Base-by-base conservation (phyloP, 1,140 invertebrate species). In the Ericerus pela region DNA sequence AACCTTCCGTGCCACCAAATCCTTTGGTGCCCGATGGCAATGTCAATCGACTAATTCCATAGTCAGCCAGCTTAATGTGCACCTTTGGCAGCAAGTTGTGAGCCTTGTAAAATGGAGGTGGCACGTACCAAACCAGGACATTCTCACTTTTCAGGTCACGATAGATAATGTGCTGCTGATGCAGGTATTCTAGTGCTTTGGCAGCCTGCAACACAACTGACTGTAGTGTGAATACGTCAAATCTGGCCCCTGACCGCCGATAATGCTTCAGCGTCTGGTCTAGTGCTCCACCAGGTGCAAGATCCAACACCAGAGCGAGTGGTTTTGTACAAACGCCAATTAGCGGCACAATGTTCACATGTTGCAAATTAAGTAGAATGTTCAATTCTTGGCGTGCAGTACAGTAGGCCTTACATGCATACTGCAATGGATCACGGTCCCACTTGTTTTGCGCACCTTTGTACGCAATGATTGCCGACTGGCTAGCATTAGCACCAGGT, bases 101-200 rank as follows among this genome's bases (percentile, higher is more conserved):
- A 55, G 77, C 72, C 24, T 54, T 37, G 16, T 47, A 47, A 62
- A 85, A 82, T 0, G 83, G 83, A 1, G 76, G 67, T 0, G 93
- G 93, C 69, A 97, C 79, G 56, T 85, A 79, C 93, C 93, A 99
- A 6, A 98, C 92, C 1, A 99, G 69, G 43, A 99, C 91, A 73
- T 99, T 99, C 68, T 99, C 95, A 0, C 92, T 91, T 74, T 99
- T 99, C 0, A 99, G 74, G 72, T 99, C 96, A 18, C 88, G 73
- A 68, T 99, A 98, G 55, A 99, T 95, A 3, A 99, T 93, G 58
- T 87, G 81, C 56, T 89, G 80, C 22, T 87, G 80, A 72, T 99
- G 96, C 2, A 99, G 73, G 71, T 98, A 99, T 67, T 96, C 92
- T 16, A 99, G 76, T 1, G 95, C 94, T 65, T 90, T 85, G 0